Conservation (phyloP, 2,797 vertebrate species). For the Coccyzus lansbergi region DNA sequence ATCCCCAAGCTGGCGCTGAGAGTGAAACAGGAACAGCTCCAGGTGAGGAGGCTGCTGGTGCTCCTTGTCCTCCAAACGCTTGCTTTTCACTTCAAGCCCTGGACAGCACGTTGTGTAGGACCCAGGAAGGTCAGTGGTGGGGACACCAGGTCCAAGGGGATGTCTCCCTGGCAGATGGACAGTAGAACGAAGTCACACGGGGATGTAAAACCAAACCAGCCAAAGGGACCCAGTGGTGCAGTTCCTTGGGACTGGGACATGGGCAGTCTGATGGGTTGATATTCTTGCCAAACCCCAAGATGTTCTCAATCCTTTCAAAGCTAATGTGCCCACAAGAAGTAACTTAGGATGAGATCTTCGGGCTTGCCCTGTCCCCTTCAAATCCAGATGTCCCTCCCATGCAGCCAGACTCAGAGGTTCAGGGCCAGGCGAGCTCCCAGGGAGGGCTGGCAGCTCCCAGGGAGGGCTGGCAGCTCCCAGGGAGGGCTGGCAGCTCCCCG, state of each 20-base stretch:
- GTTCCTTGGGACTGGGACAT: neutral
- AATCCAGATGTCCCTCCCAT: neutral
- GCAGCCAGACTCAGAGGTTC: neutral
- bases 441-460: neutral
- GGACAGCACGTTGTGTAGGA: neutral
- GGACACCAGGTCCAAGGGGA: neutral
- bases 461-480: too few relatives aligned
- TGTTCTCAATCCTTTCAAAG: rapidly evolving
- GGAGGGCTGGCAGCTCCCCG: neutral
- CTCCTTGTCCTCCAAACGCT: neutral
- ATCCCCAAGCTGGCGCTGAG: neutral
- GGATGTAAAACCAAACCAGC: neutral
- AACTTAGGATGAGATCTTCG: neutral
- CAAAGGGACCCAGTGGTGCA: neutral
- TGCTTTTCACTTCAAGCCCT: neutral
- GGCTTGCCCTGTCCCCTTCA: neutral
- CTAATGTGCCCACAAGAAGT: neutral
- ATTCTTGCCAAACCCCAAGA: neutral
- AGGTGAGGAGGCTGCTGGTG: neutral
- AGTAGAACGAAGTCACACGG: neutral
- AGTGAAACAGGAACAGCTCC: neutral
- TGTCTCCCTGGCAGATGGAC: neutral
- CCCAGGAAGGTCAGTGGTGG: neutral
- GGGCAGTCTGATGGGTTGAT: rapidly evolving
- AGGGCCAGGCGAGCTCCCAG: rapidly evolving